Evolutionary conservation across 2,888 invertebrate species (phyloP).

Genomic region (Leptinotarsa tumamoca): DNA sequence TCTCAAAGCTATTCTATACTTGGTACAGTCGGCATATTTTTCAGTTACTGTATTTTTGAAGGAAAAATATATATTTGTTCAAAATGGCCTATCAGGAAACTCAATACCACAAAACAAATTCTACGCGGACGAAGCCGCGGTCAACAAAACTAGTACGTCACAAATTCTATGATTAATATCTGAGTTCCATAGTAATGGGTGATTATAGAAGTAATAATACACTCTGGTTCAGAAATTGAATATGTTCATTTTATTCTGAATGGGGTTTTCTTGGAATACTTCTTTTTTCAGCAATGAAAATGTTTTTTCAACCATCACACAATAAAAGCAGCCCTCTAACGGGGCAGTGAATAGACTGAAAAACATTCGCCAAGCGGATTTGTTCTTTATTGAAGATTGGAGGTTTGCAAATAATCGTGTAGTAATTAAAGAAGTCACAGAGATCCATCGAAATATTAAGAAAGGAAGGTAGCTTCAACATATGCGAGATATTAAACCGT

Average conservation of each 20-base stretch:
- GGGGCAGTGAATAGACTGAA: constrained; percentile 8
- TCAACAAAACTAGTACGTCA: no score
- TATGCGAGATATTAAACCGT: not conserved
- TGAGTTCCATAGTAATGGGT: no score
- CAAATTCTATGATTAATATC: no score
- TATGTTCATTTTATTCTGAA: not conserved
- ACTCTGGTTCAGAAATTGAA: no score
- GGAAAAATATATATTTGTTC: no score
- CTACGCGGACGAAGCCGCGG: no score
- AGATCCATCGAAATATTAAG: not conserved
- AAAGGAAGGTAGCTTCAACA: not conserved
- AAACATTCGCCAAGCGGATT: constrained; percentile 25
- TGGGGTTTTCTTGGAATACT: not conserved
- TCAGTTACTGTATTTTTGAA: no score
- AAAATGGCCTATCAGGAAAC: no score
- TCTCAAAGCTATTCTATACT: no score
- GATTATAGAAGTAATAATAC: no score
- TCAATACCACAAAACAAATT: no score
- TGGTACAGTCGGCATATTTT: no score
- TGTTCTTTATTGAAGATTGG: constrained; percentile 28
- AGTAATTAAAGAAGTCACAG: not conserved
- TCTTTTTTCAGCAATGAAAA: not conserved
- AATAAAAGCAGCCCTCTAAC: constrained; percentile 8
- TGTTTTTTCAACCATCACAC: constrained; percentile 16
- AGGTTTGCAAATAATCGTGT: constrained; percentile 11